Percentiles rank a stretch among this genome's conserved stretches.
Conservation (phyloP, 2,888 invertebrate species). For the Crossocerus cetratus region DNA sequence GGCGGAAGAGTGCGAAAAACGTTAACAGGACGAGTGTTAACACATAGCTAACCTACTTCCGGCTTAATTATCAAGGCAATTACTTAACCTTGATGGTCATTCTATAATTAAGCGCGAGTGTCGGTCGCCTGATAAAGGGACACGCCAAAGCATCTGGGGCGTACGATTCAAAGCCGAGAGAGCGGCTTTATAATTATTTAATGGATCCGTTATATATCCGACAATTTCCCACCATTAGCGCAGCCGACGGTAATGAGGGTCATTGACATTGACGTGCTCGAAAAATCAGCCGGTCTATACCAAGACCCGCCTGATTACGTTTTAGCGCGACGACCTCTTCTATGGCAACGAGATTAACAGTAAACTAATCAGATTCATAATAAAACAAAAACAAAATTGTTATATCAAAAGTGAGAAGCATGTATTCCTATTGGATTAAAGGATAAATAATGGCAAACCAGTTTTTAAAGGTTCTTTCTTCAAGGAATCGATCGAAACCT, state of each 20-base stretch:
- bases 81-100: slow-evolving; percentile 5
- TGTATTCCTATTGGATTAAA: no score
- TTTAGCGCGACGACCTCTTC: no score
- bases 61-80: slow-evolving; percentile 1
- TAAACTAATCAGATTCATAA: no score
- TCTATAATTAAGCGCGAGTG: slow-evolving; percentile 40
- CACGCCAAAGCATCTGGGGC: slow-evolving; percentile 5
- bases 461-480: background rate
- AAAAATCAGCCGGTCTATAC: no score
- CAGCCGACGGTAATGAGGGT: background rate
- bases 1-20: no score
- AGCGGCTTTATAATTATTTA: slow-evolving; percentile 3
- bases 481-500: background rate
- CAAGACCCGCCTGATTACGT: no score
- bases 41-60: background rate
- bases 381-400: no score
- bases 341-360: no score
- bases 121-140: background rate
- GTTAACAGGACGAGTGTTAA: background rate
- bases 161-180: slow-evolving; percentile 12
- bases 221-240: background rate
- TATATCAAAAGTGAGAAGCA: no score
- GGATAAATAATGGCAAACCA: no score
- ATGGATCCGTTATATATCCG: background rate
- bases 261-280: no score